Conservation (phyloP, 2,888 invertebrate genomes). For the Hermodice carunculata region DNA sequence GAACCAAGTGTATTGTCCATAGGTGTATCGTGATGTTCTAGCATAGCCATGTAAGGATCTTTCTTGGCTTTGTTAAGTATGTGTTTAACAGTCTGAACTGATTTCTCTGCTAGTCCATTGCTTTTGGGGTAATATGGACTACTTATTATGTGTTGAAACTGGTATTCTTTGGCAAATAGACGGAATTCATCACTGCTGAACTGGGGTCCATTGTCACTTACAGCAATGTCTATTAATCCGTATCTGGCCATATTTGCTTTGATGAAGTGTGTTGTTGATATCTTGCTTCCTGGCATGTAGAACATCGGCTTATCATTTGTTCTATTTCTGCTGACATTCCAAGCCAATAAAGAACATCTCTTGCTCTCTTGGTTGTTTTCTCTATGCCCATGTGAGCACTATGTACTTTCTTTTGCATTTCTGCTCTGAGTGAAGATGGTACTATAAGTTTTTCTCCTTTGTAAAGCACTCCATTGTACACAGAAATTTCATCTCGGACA, state of each 20-base stretch:
- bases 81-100: constrained; percentile 38
- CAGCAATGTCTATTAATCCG: constrained; percentile 27
- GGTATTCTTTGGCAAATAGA: constrained; percentile 29
- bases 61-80: too few relatives aligned
- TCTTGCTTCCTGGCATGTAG: neutral
- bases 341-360: constrained; percentile 6
- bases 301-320: constrained; percentile 1
- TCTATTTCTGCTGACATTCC: constrained; percentile 13
- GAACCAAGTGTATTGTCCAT: too few relatives aligned
- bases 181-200: constrained; percentile 24
- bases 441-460: constrained; percentile 12
- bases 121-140: constrained; percentile 35
- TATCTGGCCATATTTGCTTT: constrained; percentile 20
- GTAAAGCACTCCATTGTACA: constrained; percentile 11
- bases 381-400: neutral
- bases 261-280: neutral
- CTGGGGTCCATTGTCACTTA: constrained; percentile 40
- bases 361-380: neutral
- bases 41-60: too few relatives aligned
- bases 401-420: constrained; percentile 4
- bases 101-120: constrained; percentile 42
- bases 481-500: constrained; percentile 11
- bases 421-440: neutral
- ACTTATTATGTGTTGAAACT: constrained; percentile 37
- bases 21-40: too few relatives aligned